A percentile compares a stretch with the other conserved stretches of the same genome.
phyloP scores from a whole-genome alignment of 2,797 vertebrate genomes.

The Oreochromis mossambicus region DNA sequence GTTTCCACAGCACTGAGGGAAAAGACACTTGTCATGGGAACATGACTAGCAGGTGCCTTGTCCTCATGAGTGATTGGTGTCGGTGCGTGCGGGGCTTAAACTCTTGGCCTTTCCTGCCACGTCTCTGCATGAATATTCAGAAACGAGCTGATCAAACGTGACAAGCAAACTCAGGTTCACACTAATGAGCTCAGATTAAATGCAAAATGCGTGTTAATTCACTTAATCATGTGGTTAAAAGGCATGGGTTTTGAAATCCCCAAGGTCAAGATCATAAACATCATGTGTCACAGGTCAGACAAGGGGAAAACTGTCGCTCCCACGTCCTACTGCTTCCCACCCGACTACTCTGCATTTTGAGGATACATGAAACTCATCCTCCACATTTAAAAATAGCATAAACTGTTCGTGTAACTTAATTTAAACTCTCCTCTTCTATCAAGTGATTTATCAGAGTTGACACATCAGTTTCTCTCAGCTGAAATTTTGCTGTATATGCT shows the following conservation, averaged over 20 bases:
- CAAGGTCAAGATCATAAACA: not conserved
- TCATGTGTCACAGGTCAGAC: rapidly evolving
- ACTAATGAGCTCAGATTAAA: not conserved
- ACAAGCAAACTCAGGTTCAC: not conserved
- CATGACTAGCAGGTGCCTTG: slow-evolving; percentile 57
- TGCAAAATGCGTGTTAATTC: not conserved
- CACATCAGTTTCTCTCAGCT: slow-evolving; percentile 33
- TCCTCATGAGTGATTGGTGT: slow-evolving; percentile 50
- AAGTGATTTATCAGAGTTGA: slow-evolving; percentile 47
- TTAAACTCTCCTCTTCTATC: not conserved
- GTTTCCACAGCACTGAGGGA: slow-evolving; percentile 63
- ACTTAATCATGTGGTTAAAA: not conserved
- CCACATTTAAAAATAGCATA: slow-evolving; percentile 40
- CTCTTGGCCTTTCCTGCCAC: slow-evolving; percentile 19
- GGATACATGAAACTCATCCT: not conserved
- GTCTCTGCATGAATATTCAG: slow-evolving; percentile 10
- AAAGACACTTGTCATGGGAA: slow-evolving; percentile 77
- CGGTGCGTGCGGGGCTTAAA: slow-evolving; percentile 6
- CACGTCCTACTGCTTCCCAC: not conserved
- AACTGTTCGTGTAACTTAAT: slow-evolving; percentile 33
- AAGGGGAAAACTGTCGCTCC: not conserved
- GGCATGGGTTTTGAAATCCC: not conserved
- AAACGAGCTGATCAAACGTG: not conserved
- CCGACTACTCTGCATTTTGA: not conserved
- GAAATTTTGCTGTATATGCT: slow-evolving; percentile 3